Conservation (phyloP, 2,797 vertebrate species). For the Megalops cyprinoides region DNA sequence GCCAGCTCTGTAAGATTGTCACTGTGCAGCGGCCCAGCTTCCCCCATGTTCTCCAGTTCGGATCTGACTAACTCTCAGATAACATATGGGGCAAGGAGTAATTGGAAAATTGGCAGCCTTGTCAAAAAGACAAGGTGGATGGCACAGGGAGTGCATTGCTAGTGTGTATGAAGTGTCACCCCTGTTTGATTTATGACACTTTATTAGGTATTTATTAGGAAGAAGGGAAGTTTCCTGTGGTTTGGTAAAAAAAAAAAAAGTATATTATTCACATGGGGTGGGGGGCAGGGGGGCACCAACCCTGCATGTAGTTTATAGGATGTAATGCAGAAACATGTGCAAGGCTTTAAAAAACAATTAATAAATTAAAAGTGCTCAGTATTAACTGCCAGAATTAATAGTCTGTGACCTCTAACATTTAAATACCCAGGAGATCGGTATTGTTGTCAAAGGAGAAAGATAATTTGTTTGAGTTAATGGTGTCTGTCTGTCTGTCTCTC, state of each 20-base stretch:
- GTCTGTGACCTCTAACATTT: conserved; percentile 36
- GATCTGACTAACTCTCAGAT: conserved; percentile 85
- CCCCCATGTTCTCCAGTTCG: conserved; percentile 84
- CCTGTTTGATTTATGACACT: conserved; percentile 83
- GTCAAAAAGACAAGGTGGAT: conserved; percentile 90
- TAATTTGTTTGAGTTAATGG: too few species aligned
- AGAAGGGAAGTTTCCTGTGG: conserved; percentile 72
- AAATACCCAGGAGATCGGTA: conserved; percentile 36
- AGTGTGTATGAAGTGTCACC: conserved; percentile 79
- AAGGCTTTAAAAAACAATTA: conserved; percentile 66
- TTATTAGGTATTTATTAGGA: conserved; percentile 69
- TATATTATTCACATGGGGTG: conserved; percentile 69
- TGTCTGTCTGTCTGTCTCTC: too few species aligned
- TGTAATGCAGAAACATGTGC: conserved; percentile 68
- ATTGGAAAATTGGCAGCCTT: conserved; percentile 96
- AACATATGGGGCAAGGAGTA: conserved; percentile 88
- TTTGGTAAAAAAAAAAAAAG: conserved; percentile 71
- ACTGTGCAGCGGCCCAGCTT: conserved; percentile 73
- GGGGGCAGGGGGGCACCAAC: conserved; percentile 59
- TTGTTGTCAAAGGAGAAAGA: not conserved
- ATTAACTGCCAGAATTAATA: conserved; percentile 30
- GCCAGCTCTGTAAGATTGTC: conserved; percentile 78
- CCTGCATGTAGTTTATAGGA: conserved; percentile 72
- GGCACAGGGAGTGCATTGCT: conserved; percentile 74
- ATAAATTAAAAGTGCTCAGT: conserved; percentile 55